A percentile compares a stretch with the other conserved stretches of the same genome.
Evolutionary conservation across 2,113 vertebrate species (phyloP).

Genomic region (Tinamus guttatus): DNA sequence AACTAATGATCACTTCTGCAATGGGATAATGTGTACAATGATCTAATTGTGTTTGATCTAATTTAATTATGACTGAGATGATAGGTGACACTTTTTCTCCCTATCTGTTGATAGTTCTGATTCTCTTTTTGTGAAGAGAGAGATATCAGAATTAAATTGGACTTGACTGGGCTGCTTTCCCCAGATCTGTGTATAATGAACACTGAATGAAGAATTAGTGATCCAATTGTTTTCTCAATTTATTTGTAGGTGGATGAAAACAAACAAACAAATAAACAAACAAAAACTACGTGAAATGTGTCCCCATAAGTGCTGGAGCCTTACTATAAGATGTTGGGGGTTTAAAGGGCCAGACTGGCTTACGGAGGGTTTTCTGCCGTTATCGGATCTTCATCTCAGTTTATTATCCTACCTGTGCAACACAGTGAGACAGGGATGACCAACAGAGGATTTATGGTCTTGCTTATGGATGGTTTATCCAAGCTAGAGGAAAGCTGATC

Average conservation of each 20-base stretch:
- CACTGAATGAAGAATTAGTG: neutral
- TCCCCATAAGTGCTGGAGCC: neutral
- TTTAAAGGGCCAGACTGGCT: neutral
- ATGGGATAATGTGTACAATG: neutral
- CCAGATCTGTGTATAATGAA: neutral
- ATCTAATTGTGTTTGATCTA: neutral
- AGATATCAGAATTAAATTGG: neutral
- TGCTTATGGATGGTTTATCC: neutral
- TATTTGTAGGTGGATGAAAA: neutral
- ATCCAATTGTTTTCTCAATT: neutral
- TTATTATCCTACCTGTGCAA: neutral
- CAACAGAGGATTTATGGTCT: neutral
- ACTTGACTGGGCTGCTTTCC: neutral
- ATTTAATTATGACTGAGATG: neutral
- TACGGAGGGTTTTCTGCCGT: neutral
- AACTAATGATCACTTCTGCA: neutral
- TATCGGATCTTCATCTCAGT: neutral
- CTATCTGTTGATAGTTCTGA: neutral
- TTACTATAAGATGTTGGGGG: neutral
- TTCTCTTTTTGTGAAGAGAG: neutral
- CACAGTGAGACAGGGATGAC: neutral
- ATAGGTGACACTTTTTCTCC: neutral
- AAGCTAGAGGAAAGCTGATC: neutral
- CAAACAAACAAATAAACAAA: too few species aligned
- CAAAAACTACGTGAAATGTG: neutral